A percentile compares a stretch with the other conserved stretches of the same genome.
Conservation (phyloP, 1,140 invertebrate species). For the Chlorops oryzae region DNA sequence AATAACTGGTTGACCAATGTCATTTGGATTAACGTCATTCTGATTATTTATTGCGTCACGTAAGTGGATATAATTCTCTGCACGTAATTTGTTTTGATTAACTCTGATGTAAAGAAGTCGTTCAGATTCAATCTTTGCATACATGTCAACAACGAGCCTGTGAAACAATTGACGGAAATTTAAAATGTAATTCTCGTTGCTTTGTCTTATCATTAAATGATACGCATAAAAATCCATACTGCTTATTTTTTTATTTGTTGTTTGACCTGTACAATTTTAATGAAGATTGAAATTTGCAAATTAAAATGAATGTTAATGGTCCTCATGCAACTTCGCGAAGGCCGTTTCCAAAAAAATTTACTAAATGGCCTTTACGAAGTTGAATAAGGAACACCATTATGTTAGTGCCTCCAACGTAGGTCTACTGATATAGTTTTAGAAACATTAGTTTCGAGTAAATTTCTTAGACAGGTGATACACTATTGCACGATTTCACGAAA, state of each 20-base stretch:
- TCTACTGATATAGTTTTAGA: too few relatives aligned
- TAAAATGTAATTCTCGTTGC: slow-evolving; percentile 38
- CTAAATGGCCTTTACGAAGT: neutral
- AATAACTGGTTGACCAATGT: slow-evolving; percentile 43
- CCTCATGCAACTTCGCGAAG: neutral
- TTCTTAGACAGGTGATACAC: too few relatives aligned
- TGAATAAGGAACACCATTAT: too few relatives aligned
- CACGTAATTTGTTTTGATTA: slow-evolving; percentile 8
- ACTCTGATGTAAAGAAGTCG: neutral
- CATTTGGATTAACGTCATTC: slow-evolving; percentile 25
- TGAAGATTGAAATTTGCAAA: too few relatives aligned
- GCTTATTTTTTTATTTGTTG: slow-evolving; percentile 40
- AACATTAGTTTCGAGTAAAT: too few relatives aligned
- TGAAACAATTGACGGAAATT: slow-evolving; percentile 32
- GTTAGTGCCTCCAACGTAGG: too few relatives aligned
- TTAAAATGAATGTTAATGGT: too few relatives aligned
- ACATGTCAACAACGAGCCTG: slow-evolving; percentile 15
- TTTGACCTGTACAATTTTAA: too few relatives aligned
- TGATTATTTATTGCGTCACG: slow-evolving; percentile 20
- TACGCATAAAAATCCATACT: slow-evolving; percentile 47
- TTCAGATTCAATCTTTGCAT: slow-evolving; percentile 8
- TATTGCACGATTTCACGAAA: too few relatives aligned
- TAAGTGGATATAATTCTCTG: slow-evolving; percentile 14
- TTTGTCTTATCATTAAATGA: slow-evolving; percentile 42
- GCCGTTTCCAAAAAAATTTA: neutral